Conservation (phyloP, 2,888 invertebrate species). For the Perdita meconis region DNA sequence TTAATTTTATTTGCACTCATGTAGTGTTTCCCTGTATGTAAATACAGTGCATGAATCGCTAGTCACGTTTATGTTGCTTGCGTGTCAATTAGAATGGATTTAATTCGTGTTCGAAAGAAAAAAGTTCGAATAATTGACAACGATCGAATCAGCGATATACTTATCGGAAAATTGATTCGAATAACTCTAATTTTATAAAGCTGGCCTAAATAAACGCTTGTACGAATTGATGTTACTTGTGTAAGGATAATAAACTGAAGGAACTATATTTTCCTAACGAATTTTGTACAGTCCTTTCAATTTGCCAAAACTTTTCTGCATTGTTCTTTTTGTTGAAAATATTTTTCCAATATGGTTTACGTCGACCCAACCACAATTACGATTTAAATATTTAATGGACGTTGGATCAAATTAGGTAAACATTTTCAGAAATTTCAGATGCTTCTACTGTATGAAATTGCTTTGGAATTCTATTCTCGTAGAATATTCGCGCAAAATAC, state of each 20-base stretch:
- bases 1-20: conserved; percentile 6
- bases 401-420: too few species aligned
- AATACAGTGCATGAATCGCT: conserved; percentile 18
- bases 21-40: not conserved
- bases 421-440: too few species aligned
- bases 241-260: conserved; percentile 46
- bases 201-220: conserved; percentile 28
- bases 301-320: not conserved
- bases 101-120: not conserved
- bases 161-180: conserved; percentile 1
- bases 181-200: conserved; percentile 48
- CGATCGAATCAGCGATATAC: conserved; percentile 20
- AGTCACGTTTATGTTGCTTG: conserved; percentile 19
- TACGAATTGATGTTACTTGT: conserved; percentile 32
- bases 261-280: conserved; percentile 23
- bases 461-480: not conserved
- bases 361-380: not conserved
- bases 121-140: conserved; percentile 7
- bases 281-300: conserved; percentile 2
- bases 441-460: too few species aligned
- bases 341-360: too few species aligned
- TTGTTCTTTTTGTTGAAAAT: too few species aligned
- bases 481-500: too few species aligned
- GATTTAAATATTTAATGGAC: too few species aligned
- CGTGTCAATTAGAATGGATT: conserved; percentile 4